A percentile compares a stretch with the other conserved stretches of the same genome.
Conservation (phyloP, 2,888 invertebrate genomes). For the Rapana venosa region DNA sequence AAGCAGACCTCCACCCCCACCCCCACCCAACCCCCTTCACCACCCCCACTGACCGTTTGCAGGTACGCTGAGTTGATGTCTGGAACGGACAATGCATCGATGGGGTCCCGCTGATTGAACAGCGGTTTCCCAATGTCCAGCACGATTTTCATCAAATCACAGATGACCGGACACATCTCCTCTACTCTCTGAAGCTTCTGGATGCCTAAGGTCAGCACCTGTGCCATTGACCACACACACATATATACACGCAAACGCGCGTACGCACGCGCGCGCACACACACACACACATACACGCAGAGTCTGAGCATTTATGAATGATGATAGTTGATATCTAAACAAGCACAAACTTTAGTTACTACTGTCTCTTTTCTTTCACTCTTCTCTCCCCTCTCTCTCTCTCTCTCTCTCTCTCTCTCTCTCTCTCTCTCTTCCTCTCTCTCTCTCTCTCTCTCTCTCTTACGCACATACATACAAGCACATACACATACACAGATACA, state of each 20-base stretch:
- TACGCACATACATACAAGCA: no score
- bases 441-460: no score
- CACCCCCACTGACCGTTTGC: neutral
- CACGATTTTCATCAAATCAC: conserved; percentile 31
- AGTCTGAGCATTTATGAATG: neutral
- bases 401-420: no score
- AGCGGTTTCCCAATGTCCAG: conserved; percentile 6
- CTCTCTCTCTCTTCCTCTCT: no score
- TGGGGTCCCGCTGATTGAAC: neutral
- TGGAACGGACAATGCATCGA: neutral
- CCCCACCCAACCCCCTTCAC: no score
- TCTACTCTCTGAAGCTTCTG: neutral
- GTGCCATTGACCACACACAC: neutral
- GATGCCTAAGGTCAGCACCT: conserved; percentile 24
- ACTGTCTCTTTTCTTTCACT: no score
- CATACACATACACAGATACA: no score
- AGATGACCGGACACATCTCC: conserved; percentile 3
- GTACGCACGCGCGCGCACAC: neutral
- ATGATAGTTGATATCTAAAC: neutral
- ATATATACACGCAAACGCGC: neutral
- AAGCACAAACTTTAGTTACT: no score
- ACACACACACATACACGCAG: conserved; percentile 13
- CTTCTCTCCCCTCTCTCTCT: no score
- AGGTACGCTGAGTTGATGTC: neutral
- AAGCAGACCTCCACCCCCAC: no score